Evolutionary conservation across 2,113 vertebrate species (phyloP).

Genomic region (Poecilia latipinna): DNA sequence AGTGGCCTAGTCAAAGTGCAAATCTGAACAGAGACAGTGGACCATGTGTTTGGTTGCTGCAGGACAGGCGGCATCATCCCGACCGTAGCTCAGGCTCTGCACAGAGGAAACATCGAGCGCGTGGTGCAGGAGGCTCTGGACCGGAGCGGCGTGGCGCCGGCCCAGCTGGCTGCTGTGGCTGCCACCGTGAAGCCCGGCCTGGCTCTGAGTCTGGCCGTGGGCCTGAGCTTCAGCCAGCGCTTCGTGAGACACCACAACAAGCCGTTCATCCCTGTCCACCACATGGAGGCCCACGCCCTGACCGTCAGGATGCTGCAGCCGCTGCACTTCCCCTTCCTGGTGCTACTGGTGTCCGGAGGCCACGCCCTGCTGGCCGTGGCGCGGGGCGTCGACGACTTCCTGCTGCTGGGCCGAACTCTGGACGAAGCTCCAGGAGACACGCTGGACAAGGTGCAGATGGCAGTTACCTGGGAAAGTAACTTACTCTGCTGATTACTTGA

Average conservation of each 20-base stretch:
- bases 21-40: too few species aligned
- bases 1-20: too few species aligned
- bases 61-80: slow-evolving; percentile 95
- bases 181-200: slow-evolving; percentile 92
- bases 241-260: slow-evolving; percentile 83
- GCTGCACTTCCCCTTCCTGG: slow-evolving; percentile 91
- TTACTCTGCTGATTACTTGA: too few species aligned
- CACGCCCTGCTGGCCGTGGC: slow-evolving; percentile 91
- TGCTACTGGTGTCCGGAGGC: slow-evolving; percentile 92
- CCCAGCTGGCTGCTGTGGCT: slow-evolving; percentile 87
- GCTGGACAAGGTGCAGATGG: slow-evolving; percentile 88
- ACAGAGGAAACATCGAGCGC: slow-evolving; percentile 86
- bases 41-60: slow-evolving; percentile 9
- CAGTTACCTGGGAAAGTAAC: too few species aligned
- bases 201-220: slow-evolving; percentile 86
- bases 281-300: slow-evolving; percentile 97
- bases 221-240: slow-evolving; percentile 84
- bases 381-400: slow-evolving; percentile 88
- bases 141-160: slow-evolving; percentile 74
- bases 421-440: slow-evolving; percentile 92
- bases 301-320: slow-evolving; percentile 86
- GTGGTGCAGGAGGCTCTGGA: slow-evolving; percentile 87
- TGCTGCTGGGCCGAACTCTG: slow-evolving; percentile 87
- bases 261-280: slow-evolving; percentile 95
- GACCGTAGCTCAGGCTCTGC: slow-evolving; percentile 88